These are phyloP conservation scores for Morpho helenor DNA, from an alignment of 2,888 invertebrate species.

Conservation along the genomic window DNA sequence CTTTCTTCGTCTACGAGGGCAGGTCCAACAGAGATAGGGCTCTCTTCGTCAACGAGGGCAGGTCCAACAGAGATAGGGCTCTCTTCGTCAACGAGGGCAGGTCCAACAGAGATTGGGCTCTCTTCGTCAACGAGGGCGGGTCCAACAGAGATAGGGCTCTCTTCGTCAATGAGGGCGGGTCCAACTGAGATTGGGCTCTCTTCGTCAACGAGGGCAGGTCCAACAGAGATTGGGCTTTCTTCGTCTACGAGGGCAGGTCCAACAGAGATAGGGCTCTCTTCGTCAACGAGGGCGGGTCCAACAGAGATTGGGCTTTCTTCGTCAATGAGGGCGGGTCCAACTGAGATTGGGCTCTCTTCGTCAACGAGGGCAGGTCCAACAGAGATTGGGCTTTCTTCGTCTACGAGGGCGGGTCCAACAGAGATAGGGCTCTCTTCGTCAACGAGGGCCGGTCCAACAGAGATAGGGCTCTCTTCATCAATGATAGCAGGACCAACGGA, in stretches of 20 bases:
- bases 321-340: slow-evolving; percentile 4
- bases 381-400: slow-evolving; percentile 5
- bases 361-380: slow-evolving; percentile 18
- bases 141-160: slow-evolving; percentile 25
- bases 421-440: slow-evolving; percentile 4
- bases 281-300: slow-evolving; percentile 29
- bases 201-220: slow-evolving; percentile 28
- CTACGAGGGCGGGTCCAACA: too few relatives aligned
- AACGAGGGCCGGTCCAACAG: slow-evolving; percentile 22
- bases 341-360: slow-evolving; percentile 6
- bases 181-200: not conserved
- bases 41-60: not conserved
- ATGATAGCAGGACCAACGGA: slow-evolving; percentile 28
- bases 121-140: slow-evolving; percentile 20
- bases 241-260: slow-evolving; percentile 33
- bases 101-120: slow-evolving; percentile 23
- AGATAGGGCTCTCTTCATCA: slow-evolving; percentile 24
- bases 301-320: slow-evolving; percentile 23
- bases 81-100: slow-evolving; percentile 24
- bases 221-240: slow-evolving; percentile 10
- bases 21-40: slow-evolving; percentile 26
- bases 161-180: not conserved
- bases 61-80: slow-evolving; percentile 3
- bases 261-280: slow-evolving; percentile 27
- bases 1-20: slow-evolving; percentile 22